Percentiles rank a stretch among this genome's conserved stretches.
phyloP scores from a whole-genome alignment of 1,140 invertebrate species.

The Micrasema longulum region DNA sequence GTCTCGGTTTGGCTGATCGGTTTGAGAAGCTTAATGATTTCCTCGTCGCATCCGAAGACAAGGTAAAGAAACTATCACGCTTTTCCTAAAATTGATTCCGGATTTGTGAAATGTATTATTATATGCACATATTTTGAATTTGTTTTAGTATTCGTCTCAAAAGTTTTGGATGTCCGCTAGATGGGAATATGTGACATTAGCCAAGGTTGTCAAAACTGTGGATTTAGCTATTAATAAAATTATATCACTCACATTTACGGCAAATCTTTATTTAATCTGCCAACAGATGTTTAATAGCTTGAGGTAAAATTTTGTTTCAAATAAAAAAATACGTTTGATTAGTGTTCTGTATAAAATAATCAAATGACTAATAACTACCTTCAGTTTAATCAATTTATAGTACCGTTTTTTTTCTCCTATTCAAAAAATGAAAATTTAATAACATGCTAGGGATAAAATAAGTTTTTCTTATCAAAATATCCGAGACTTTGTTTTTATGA shows the following conservation, averaged over 20 bases:
- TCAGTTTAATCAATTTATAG: no score
- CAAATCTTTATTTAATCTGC: conserved; percentile 76
- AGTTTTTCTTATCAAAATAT: no score
- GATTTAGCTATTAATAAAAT: conserved; percentile 71
- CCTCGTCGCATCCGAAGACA: conserved; percentile 63
- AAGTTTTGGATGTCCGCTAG: conserved; percentile 69
- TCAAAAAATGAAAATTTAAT: no score
- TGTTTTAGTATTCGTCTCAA: conserved; percentile 68
- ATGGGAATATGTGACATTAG: conserved; percentile 71
- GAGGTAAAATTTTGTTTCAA: no score
- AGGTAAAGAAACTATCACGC: conserved; percentile 59
- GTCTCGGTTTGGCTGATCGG: conserved; percentile 68
- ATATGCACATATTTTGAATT: no score
- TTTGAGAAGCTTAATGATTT: conserved; percentile 70
- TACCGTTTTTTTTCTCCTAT: no score
- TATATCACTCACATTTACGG: conserved; percentile 72
- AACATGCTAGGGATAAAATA: no score
- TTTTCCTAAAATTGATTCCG: neutral
- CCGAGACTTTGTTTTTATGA: no score
- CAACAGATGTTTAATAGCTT: conserved; percentile 74
- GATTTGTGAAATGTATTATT: neutral
- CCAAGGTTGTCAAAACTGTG: conserved; percentile 68
- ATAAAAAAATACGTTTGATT: no score
- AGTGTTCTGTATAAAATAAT: no score
- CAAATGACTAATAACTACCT: no score